Evolutionary conservation across 2,113 vertebrate species (phyloP), one percentile per base, ranked within the genome.

Genomic region (Sorex araneus): DNA sequence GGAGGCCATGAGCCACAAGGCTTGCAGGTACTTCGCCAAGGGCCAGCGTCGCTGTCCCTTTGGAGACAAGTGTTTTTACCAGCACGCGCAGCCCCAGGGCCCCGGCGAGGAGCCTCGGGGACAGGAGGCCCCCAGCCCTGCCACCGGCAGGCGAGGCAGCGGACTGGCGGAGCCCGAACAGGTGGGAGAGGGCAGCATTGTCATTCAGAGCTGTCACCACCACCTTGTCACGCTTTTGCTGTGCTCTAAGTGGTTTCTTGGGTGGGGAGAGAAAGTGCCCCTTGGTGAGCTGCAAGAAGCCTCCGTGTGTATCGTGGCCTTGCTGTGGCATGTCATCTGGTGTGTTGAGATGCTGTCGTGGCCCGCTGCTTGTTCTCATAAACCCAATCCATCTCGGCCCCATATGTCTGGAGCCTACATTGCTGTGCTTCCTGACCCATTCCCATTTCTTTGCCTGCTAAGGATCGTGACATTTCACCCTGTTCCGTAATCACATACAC

Each of bases 51-150:
- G 98, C 80, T 99, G 99, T 84, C 99, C 99, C 0, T 99, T 99
- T 82, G 99, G 99, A 91, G 98, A 98, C 8, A 99, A 99, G 96
- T 99, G 99, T 96, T 99, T 99, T 97, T 99, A 99, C 98, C 99
- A 99, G 94, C 99, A 99, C 36, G 99, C 98, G 0, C 99, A 98
- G 84, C 99, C 98, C 18, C 99, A 99, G 80, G 99, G 98, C 3
- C 98, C 97, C 11, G 97, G 98, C 95, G 98, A 99, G 96, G 98
- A 99, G 79, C 97, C 98, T 11, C 98, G 98, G 93, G 98, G 98
- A 98, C 96, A 87, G 89, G 83, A 78, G 73, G 36, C 81, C 0
- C 73, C 88, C 54, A 18, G 36, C 45, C 16, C 43, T 30, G 82
- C 45, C 71, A 75, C 57, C 94, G 80, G 81, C 77, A 30, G 47